Conservation (phyloP, 1,140 invertebrate genomes). For the Ostrea denselamellosa region DNA sequence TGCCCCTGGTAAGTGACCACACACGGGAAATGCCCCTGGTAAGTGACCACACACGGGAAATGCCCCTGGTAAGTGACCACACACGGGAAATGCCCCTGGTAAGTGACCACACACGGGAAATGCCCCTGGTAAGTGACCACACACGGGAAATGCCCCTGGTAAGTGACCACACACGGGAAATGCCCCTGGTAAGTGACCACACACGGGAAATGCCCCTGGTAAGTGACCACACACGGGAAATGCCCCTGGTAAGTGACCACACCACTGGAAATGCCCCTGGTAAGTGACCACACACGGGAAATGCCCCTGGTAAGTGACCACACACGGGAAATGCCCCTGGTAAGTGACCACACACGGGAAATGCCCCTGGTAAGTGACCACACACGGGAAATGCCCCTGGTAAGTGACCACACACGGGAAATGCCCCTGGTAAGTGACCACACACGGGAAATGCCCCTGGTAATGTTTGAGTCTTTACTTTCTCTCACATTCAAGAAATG, state of each 20-base stretch:
- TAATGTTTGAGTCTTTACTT: neutral
- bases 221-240: constrained; percentile 70
- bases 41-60: constrained; percentile 70
- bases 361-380: constrained; percentile 67
- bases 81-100: constrained; percentile 62
- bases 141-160: constrained; percentile 62
- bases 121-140: constrained; percentile 67
- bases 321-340: constrained; percentile 61
- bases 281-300: constrained; percentile 70
- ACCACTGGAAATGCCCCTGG: constrained; percentile 61
- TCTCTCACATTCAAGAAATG: neutral
- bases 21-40: constrained; percentile 62
- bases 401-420: constrained; percentile 70
- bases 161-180: constrained; percentile 70
- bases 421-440: constrained; percentile 67
- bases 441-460: constrained; percentile 61
- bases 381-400: constrained; percentile 61
- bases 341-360: constrained; percentile 70
- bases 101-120: constrained; percentile 70
- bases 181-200: constrained; percentile 67
- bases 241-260: constrained; percentile 67
- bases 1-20: constrained; percentile 67
- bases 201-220: constrained; percentile 62
- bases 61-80: constrained; percentile 67
- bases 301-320: constrained; percentile 67